Percentiles rank a stretch among this genome's conserved stretches.
Conservation (phyloP, 2,797 vertebrate genomes). For the Platyrinchus mystaceus region DNA sequence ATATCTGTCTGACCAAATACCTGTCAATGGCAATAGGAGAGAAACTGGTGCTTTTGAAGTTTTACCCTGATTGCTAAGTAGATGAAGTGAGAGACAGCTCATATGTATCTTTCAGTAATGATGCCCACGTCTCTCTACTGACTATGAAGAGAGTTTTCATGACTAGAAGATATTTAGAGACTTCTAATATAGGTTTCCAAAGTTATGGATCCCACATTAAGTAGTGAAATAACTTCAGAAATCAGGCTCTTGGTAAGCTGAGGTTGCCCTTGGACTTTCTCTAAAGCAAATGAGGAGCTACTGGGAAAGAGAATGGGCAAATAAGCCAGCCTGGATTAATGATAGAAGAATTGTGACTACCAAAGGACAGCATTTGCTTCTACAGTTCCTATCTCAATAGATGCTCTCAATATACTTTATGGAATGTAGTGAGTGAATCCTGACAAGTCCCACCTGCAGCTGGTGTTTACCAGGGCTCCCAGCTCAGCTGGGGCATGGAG, state of each 20-base stretch:
- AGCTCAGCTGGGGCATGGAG: background rate
- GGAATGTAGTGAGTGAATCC: background rate
- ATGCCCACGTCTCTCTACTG: background rate
- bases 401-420: background rate
- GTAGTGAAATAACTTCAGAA: background rate
- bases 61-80: background rate
- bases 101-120: background rate
- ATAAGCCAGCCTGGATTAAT: background rate
- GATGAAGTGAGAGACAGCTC: background rate
- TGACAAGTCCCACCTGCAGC: background rate
- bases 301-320: background rate
- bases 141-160: background rate
- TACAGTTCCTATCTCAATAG: background rate
- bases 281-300: background rate
- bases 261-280: background rate
- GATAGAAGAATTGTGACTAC: background rate
- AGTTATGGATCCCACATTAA: background rate
- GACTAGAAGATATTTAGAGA: background rate
- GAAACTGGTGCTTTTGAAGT: background rate
- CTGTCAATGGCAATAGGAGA: background rate
- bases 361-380: background rate
- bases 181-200: background rate
- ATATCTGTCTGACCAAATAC: background rate
- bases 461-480: background rate
- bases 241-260: background rate